Conservation (phyloP, 2,888 invertebrate species). For the Sinopyrophorus schimmeli region DNA sequence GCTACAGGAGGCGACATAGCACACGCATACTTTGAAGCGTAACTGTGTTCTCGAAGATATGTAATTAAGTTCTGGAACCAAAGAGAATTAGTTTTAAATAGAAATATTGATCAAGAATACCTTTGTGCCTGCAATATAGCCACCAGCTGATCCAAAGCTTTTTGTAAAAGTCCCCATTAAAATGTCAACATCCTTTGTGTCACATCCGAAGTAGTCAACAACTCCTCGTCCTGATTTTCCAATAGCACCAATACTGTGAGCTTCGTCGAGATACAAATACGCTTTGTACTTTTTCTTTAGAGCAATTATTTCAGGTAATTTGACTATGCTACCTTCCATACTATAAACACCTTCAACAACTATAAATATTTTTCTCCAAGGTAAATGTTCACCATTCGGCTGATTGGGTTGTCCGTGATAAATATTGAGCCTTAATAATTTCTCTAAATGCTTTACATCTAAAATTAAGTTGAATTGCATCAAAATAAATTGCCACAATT, state of each 20-base stretch:
- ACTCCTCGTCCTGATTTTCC: conserved; percentile 85
- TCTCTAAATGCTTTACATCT: conserved; percentile 85
- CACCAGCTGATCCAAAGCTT: conserved; percentile 96
- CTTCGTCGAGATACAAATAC: conserved; percentile 96
- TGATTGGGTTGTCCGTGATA: conserved; percentile 77
- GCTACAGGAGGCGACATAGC: conserved; percentile 89
- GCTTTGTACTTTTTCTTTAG: conserved; percentile 94
- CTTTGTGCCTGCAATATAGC: conserved; percentile 91
- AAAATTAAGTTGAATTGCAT: neutral
- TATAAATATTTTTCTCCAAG: conserved; percentile 91
- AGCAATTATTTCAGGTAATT: conserved; percentile 83
- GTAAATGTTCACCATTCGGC: conserved; percentile 57
- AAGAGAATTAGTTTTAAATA: neutral
- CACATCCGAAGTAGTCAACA: conserved; percentile 81
- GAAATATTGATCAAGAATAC: conserved; percentile 56
- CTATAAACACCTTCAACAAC: conserved; percentile 96
- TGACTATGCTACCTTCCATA: conserved; percentile 97
- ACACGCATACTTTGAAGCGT: conserved; percentile 84
- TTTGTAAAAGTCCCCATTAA: conserved; percentile 99
- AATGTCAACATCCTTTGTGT: conserved; percentile 85
- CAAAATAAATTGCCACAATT: neutral
- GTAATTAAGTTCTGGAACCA: conserved; percentile 68
- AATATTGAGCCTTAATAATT: conserved; percentile 72
- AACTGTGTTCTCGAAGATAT: conserved; percentile 76
- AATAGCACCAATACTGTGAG: conserved; percentile 95